Conservation (phyloP, 2,888 invertebrate species). For the Sphaeridia pumilis region DNA sequence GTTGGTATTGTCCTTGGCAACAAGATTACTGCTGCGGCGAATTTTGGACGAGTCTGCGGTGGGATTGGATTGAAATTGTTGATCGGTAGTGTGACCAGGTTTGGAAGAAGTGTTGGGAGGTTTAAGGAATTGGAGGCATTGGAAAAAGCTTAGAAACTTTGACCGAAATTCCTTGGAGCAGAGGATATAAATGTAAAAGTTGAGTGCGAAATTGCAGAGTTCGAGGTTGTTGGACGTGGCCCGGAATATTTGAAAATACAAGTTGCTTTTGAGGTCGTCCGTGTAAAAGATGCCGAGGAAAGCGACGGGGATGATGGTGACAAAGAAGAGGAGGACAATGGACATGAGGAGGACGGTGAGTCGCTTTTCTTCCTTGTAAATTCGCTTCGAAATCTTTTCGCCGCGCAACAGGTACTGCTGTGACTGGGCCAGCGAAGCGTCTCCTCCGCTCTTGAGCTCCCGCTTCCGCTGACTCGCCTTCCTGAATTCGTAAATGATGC, state of each 20-base stretch:
- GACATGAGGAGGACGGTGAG: conserved; percentile 42
- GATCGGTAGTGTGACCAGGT: too few species aligned
- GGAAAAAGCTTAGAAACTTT: conserved; percentile 36
- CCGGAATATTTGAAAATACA: conserved; percentile 40
- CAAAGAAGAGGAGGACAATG: conserved; percentile 44
- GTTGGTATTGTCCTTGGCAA: too few species aligned
- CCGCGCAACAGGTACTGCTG: conserved; percentile 29
- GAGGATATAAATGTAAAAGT: conserved; percentile 44
- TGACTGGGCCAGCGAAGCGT: conserved; percentile 10
- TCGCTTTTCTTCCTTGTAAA: conserved; percentile 42
- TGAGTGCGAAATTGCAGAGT: conserved; percentile 44
- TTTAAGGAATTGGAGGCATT: too few species aligned
- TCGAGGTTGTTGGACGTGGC: conserved; percentile 43
- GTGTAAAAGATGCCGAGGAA: conserved; percentile 41
- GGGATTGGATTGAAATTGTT: conserved; percentile 30
- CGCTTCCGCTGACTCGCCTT: conserved; percentile 41
- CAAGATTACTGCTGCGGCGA: not conserved
- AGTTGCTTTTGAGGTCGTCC: conserved; percentile 37
- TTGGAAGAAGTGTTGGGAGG: too few species aligned
- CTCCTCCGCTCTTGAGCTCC: conserved; percentile 36
- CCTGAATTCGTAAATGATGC: conserved; percentile 43
- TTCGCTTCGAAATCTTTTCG: conserved; percentile 30
- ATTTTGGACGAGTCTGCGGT: conserved; percentile 24
- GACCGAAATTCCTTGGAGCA: conserved; percentile 41
- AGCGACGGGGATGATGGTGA: conserved; percentile 44